phyloP scores from a whole-genome alignment of 2,113 vertebrate genomes.

The Geococcyx californianus region DNA sequence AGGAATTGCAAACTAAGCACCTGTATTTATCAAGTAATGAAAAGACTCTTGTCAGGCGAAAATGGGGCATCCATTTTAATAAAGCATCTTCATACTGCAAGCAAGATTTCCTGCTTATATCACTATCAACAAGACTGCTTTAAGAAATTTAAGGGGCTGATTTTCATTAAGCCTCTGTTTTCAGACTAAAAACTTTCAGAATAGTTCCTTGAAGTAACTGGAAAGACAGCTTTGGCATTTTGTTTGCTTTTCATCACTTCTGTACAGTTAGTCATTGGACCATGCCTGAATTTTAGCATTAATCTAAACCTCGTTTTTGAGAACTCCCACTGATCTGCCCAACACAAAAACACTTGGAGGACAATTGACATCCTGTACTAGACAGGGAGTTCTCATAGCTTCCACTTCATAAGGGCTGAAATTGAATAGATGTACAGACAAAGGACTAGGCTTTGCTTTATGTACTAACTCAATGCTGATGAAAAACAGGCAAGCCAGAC shows the following conservation, averaged over 20 bases:
- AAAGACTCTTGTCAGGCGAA: not conserved
- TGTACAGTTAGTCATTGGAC: slow-evolving; percentile 29
- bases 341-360: not conserved
- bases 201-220: slow-evolving; percentile 14
- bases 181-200: not conserved
- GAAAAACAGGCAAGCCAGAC: slow-evolving; percentile 2
- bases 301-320: slow-evolving; percentile 37
- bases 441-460: not conserved
- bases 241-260: slow-evolving; percentile 38
- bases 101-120: not conserved
- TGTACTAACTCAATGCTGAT: not conserved
- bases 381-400: not conserved
- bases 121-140: not conserved
- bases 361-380: slow-evolving; percentile 6
- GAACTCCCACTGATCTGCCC: slow-evolving; percentile 56
- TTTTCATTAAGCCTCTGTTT: not conserved
- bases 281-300: not conserved
- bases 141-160: not conserved
- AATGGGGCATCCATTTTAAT: not conserved
- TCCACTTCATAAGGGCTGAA: not conserved
- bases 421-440: not conserved
- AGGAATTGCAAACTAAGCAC: not conserved
- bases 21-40: not conserved
- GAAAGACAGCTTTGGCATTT: slow-evolving; percentile 20
- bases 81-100: not conserved